Evolutionary conservation across 2,113 vertebrate genomes (phyloP).

Genomic region (Thamnaconus septentrionalis): DNA sequence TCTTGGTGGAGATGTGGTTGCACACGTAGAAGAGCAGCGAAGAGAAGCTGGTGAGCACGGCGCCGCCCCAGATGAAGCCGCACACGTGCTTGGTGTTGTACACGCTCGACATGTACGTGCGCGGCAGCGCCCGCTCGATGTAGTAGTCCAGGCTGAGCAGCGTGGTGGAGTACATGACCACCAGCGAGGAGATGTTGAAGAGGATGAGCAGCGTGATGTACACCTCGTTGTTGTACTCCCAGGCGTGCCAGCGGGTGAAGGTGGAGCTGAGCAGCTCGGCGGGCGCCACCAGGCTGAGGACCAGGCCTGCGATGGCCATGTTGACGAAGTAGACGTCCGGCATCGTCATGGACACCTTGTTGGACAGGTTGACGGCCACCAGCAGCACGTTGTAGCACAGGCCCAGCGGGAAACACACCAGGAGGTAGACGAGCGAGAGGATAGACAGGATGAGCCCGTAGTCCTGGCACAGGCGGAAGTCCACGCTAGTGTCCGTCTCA

Average conservation of each 20-base stretch:
- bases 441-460: slow-evolving; percentile 86
- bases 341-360: slow-evolving; percentile 95
- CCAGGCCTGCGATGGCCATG: slow-evolving; percentile 91
- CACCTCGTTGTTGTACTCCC: slow-evolving; percentile 87
- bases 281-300: slow-evolving; percentile 87
- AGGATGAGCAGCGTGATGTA: slow-evolving; percentile 92
- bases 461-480: slow-evolving; percentile 87
- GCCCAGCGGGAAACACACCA: slow-evolving; percentile 89
- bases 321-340: slow-evolving; percentile 98
- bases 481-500: slow-evolving; percentile 76
- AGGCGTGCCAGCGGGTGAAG: slow-evolving; percentile 86
- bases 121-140: slow-evolving; percentile 91
- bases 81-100: slow-evolving; percentile 97
- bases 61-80: slow-evolving; percentile 96
- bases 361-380: slow-evolving; percentile 90
- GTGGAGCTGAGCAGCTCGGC: slow-evolving; percentile 86
- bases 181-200: slow-evolving; percentile 92
- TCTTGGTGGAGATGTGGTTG: slow-evolving; percentile 90
- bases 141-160: slow-evolving; percentile 96
- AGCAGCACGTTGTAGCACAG: slow-evolving; percentile 91
- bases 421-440: slow-evolving; percentile 91
- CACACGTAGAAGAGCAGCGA: slow-evolving; percentile 95
- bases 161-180: slow-evolving; percentile 93
- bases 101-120: slow-evolving; percentile 96
- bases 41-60: slow-evolving; percentile 95